A percentile compares a stretch with the other conserved stretches of the same genome.
phyloP scores from a whole-genome alignment of 2,113 vertebrate genomes.

The Bagarius yarrelli region DNA sequence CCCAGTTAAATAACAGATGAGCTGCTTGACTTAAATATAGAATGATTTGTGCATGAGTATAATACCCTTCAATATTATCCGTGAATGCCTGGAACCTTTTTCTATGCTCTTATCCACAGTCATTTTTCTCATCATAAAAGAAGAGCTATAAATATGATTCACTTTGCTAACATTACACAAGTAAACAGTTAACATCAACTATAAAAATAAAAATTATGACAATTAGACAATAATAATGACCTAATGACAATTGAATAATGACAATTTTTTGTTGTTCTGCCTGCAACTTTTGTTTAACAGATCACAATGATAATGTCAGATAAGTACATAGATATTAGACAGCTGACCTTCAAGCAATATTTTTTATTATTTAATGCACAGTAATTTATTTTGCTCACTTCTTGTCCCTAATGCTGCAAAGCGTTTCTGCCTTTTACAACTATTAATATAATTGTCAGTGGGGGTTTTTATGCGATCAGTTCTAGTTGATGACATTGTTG shows the following conservation, averaged over 20 bases:
- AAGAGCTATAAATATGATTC: too few species aligned
- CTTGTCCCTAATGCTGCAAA: neutral
- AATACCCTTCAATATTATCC: too few species aligned
- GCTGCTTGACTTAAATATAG: too few species aligned
- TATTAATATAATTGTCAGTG: neutral
- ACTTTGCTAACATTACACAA: too few species aligned
- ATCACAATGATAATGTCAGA: neutral
- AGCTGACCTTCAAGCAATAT: neutral
- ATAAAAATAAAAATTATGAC: neutral
- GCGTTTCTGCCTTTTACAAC: neutral
- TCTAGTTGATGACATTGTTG: neutral
- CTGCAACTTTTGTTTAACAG: neutral
- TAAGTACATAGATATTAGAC: neutral
- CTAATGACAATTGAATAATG: too few species aligned
- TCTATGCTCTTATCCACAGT: too few species aligned
- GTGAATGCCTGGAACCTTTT: too few species aligned
- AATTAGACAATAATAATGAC: neutral
- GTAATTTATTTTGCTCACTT: neutral
- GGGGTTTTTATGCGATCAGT: neutral
- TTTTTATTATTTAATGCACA: neutral
- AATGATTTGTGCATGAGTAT: too few species aligned
- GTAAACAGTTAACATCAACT: too few species aligned
- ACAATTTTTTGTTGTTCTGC: neutral
- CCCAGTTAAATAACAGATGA: neutral
- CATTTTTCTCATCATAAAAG: too few species aligned